phyloP scores from a whole-genome alignment of 2,797 vertebrate genomes.

The Gymnodraco acuticeps region DNA sequence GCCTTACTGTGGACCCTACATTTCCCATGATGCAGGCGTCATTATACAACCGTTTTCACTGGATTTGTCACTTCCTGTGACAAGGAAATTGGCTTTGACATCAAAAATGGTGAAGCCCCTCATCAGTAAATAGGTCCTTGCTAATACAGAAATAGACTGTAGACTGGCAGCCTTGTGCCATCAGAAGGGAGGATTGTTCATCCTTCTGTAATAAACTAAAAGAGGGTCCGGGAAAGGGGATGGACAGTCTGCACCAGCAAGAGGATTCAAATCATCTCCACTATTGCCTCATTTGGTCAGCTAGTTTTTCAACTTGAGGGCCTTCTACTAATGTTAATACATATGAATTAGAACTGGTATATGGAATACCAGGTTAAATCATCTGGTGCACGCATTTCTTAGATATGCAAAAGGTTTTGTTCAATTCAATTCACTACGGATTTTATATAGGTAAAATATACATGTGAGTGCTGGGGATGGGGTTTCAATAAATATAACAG shows the following conservation, averaged over 20 bases:
- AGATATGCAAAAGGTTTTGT: too few relatives aligned
- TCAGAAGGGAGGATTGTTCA: not conserved
- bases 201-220: not conserved
- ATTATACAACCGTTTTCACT: constrained; percentile 1
- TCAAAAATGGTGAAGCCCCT: not conserved
- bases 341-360: not conserved
- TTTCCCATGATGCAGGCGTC: constrained; percentile 1
- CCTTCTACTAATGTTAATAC: not conserved
- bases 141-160: not conserved
- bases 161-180: not conserved
- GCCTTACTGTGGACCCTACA: not conserved
- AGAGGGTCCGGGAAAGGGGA: not conserved
- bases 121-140: constrained; percentile 10
- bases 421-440: too few relatives aligned
- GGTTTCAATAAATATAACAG: not conserved
- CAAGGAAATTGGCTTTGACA: constrained; percentile 1
- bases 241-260: not conserved
- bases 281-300: not conserved
- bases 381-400: too few relatives aligned
- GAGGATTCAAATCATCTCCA: not conserved
- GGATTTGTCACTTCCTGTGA: not conserved
- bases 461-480: not conserved
- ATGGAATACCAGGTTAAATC: not conserved
- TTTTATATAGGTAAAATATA: not conserved
- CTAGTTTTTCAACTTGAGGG: not conserved